Conservation (phyloP, 1,140 invertebrate species). For the Camponotus floridanus region DNA sequence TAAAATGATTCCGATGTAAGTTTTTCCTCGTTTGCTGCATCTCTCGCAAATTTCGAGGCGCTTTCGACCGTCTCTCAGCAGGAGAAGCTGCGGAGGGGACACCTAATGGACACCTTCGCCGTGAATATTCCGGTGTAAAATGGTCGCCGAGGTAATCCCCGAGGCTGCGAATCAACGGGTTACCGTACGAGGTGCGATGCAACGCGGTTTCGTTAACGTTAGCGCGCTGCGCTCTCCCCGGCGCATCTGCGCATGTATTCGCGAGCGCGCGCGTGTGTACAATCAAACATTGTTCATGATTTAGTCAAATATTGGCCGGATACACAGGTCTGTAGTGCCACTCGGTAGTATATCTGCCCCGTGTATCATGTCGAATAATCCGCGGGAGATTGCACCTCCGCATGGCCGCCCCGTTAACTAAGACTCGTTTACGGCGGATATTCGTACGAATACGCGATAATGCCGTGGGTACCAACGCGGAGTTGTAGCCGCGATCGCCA, state of each 20-base stretch:
- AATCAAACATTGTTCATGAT: conserved; percentile 87
- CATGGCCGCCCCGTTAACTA: conserved; percentile 77
- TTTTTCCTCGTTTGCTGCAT: neutral
- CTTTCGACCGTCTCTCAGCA: neutral
- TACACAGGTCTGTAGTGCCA: conserved; percentile 85
- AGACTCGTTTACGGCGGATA: conserved; percentile 70
- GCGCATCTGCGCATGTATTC: conserved; percentile 27
- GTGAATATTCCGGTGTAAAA: conserved; percentile 32
- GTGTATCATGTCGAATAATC: conserved; percentile 85
- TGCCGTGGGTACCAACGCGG: neutral
- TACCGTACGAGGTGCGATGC: neutral
- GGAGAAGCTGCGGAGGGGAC: neutral
- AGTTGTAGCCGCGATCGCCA: conserved; percentile 41
- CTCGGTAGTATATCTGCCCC: conserved; percentile 77
- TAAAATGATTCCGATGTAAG: neutral
- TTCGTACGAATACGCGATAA: conserved; percentile 34
- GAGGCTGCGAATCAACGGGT: conserved; percentile 55
- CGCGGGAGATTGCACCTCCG: conserved; percentile 82
- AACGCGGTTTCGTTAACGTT: conserved; percentile 52
- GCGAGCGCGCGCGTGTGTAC: conserved; percentile 77
- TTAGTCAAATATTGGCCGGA: conserved; percentile 87
- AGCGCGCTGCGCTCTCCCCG: conserved; percentile 34
- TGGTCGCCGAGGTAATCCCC: conserved; percentile 43
- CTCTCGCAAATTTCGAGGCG: neutral
- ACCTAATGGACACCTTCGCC: conserved; percentile 53